These are phyloP conservation scores for Sitobion miscanthi DNA, from an alignment of 1,140 invertebrate genomes.

Conservation along the genomic window DNA sequence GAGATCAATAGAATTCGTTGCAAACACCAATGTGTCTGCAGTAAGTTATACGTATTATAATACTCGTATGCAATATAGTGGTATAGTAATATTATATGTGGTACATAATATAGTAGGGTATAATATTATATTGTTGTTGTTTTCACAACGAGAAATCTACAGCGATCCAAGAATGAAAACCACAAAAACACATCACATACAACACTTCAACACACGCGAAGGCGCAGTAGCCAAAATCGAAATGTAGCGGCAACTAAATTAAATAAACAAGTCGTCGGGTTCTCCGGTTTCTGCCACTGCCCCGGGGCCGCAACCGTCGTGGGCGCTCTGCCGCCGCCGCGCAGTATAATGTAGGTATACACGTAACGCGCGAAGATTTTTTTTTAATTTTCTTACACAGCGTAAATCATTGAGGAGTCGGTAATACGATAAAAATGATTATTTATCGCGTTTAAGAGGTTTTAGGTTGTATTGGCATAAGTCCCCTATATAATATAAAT, in stretches of 20 bases:
- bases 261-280: conserved; percentile 45
- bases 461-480: not conserved
- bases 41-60: not conserved
- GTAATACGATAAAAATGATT: not conserved
- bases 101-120: not conserved
- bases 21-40: not conserved
- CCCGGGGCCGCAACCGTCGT: not conserved
- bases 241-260: conserved; percentile 9
- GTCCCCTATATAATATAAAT: not conserved
- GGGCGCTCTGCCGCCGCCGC: not conserved
- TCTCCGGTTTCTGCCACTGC: conserved; percentile 18
- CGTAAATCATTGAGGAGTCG: not conserved
- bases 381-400: not conserved
- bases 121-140: conserved; percentile 11
- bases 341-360: not conserved
- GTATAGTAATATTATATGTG: not conserved
- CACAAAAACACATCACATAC: conserved; percentile 48
- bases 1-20: not conserved
- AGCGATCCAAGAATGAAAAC: not conserved
- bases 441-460: not conserved
- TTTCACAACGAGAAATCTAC: not conserved
- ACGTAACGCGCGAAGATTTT: not conserved
- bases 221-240: conserved; percentile 26
- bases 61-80: not conserved
- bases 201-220: not conserved